Base-by-base conservation (phyloP, 2,113 vertebrate genomes). In the Alexandromys fortis region DNA sequence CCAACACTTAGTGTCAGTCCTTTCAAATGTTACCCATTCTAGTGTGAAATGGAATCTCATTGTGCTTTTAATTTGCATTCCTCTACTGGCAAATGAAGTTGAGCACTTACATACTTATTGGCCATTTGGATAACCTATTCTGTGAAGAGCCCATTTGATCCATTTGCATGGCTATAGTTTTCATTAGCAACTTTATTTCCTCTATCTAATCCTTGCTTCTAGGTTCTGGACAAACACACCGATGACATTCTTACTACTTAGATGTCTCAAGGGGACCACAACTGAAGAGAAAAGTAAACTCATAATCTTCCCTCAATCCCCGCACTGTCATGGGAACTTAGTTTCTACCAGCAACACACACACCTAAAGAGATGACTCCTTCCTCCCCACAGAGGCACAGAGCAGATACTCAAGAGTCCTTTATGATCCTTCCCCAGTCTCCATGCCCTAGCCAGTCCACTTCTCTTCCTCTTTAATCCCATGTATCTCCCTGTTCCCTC, bases 101-200 rank as follows among this genome's bases (percentile, higher is more conserved):
- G 68, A 55, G 58, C 47, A 75, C 87, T 94, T 83, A 67, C 10
- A 17, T 76, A 55, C 55, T 76, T 90, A 83, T 83, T 85, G 93
- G 45, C 87, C 78, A 67, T 90, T 94, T 83, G 58, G 42, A 94
- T 65, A 89, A 83, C 82, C 92, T 94, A 26, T 82, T 89, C 88
- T 90, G 68, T 83, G 68, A 94, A 83, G 70, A 67, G 87, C 78
- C 86, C 63, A 47, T 83, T 75, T 65, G 75, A 83, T 58, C 78
- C 78, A 83, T 75, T 86, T 61, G 3, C 38, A 45, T 17, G 45
- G 28, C 63, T 77, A 38, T n/a, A 47, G 75, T 83, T 96, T 91
- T 86, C 79, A 76, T 83, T 52, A 87, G 42, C 81, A 89, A 86
- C 61, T 94, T 94, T 70, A 85, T 45, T 83, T 86, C 52, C 52